Evolutionary conservation across 1,140 invertebrate genomes (phyloP), one percentile per base, ranked within the genome.

Genomic region (Drosophila ambigua): DNA sequence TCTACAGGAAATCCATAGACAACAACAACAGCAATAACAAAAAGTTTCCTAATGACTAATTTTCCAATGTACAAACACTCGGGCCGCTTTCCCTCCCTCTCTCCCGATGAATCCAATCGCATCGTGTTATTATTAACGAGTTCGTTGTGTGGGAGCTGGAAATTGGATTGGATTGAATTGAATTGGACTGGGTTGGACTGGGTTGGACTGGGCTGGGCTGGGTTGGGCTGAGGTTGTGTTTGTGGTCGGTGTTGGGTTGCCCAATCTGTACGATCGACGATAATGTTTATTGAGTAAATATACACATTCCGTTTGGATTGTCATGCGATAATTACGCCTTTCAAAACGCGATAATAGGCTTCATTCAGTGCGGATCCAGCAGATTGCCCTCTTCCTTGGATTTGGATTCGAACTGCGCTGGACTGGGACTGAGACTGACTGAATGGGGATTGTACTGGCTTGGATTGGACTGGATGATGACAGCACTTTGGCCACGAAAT

Each of bases 241-340:
- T 49, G 28, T 24, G 28, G 0, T 3, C 8, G 28, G 28, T 5
- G 7, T 8, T 48, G 9, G 16, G 49, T 69, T 67, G 51, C 63
- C 65, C 65, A 72, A 71, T 72, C 68, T 43, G 16, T 35, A 23
- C 52, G 73, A 75, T 75, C 55, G 28, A 23, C 54, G 63, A 67
- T 76, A 76, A 62, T 76, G 72, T 68, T 76, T 76, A 68, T 68
- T 76, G 71, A 59, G 64, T 76, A 80, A 76, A 80, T 69, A 69
- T 64, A 66, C 74, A 78, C 72, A 80, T 67, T 65, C 52, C 62
- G 78, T 79, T 82, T 87, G 69, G 73, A 82, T 85, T 85, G 82
- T 85, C 82, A 82, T 65, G 78, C 69, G 83, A 87, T 88, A 85
- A 85, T 85, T 87, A 85, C 66, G 83, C 71, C 80, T 87, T 85